Conservation (phyloP, 2,888 invertebrate species). For the Drosophila prostipennis region DNA sequence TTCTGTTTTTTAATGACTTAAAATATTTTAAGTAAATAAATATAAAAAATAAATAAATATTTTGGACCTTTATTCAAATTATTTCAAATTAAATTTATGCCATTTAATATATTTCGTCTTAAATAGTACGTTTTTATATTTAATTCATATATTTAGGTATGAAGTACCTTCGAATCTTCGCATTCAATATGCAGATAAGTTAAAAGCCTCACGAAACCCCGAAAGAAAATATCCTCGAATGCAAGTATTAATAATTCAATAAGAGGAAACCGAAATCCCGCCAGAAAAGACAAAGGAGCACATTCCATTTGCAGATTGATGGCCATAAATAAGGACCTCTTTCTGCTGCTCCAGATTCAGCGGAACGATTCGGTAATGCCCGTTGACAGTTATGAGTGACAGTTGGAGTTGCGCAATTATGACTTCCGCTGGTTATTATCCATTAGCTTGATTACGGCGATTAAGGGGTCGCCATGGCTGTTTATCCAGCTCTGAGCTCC, state of each 20-base stretch:
- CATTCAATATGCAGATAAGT: too few relatives aligned
- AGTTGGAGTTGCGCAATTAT: slow-evolving; percentile 25
- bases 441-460: slow-evolving; percentile 46
- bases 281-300: background rate
- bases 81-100: too few relatives aligned
- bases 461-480: slow-evolving; percentile 27
- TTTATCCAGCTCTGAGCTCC: slow-evolving; percentile 41
- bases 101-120: too few relatives aligned
- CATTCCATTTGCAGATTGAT: slow-evolving; percentile 24
- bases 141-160: too few relatives aligned
- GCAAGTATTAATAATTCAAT: background rate
- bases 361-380: slow-evolving; percentile 29
- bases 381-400: slow-evolving; percentile 37
- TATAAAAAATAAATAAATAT: too few relatives aligned
- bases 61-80: too few relatives aligned
- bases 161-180: too few relatives aligned
- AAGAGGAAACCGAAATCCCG: background rate
- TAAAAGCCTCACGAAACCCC: too few relatives aligned
- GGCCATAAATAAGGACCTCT: slow-evolving; percentile 19
- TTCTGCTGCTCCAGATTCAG: slow-evolving; percentile 15
- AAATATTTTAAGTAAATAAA: too few relatives aligned
- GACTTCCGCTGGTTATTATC: slow-evolving; percentile 42
- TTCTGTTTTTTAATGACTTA: too few relatives aligned
- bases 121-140: too few relatives aligned
- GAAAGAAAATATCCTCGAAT: background rate